Conservation (phyloP, 2,113 vertebrate genomes). For the Daphoenositta chrysoptera region DNA sequence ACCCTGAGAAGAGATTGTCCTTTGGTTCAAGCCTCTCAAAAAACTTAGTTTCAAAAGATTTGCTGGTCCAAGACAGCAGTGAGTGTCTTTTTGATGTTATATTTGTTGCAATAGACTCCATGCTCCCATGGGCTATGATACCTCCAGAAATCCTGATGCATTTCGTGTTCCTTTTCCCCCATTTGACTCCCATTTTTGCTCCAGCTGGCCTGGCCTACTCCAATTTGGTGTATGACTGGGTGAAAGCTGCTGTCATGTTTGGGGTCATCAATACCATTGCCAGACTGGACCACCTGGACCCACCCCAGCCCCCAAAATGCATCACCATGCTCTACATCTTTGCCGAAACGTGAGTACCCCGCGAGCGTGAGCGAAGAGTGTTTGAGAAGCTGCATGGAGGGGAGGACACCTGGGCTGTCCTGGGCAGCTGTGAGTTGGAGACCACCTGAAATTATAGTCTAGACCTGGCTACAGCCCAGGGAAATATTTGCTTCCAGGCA, state of each 20-base stretch:
- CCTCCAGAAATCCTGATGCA: background rate
- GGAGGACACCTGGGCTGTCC: background rate
- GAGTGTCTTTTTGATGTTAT: background rate
- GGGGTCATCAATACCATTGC: conserved; percentile 88
- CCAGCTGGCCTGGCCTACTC: conserved; percentile 90
- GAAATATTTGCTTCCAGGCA: background rate
- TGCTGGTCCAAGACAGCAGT: background rate
- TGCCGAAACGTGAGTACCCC: conserved; percentile 85
- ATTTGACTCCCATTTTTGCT: background rate
- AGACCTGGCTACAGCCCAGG: background rate
- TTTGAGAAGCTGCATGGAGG: accelerated
- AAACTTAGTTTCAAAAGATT: background rate
- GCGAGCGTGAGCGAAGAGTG: accelerated
- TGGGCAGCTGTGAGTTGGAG: background rate
- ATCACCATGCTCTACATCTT: conserved; percentile 95
- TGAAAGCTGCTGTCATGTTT: conserved; percentile 93
- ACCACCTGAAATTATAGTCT: background rate
- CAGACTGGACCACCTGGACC: conserved; percentile 89
- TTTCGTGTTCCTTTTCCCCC: accelerated
- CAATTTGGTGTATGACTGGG: conserved; percentile 95
- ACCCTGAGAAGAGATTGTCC: background rate
- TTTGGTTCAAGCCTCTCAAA: background rate
- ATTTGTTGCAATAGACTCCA: background rate
- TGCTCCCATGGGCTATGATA: accelerated
- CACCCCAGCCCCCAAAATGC: conserved; percentile 90